Conservation (phyloP, 2,797 vertebrate genomes). For the Cryptoblepharus egeriae region DNA sequence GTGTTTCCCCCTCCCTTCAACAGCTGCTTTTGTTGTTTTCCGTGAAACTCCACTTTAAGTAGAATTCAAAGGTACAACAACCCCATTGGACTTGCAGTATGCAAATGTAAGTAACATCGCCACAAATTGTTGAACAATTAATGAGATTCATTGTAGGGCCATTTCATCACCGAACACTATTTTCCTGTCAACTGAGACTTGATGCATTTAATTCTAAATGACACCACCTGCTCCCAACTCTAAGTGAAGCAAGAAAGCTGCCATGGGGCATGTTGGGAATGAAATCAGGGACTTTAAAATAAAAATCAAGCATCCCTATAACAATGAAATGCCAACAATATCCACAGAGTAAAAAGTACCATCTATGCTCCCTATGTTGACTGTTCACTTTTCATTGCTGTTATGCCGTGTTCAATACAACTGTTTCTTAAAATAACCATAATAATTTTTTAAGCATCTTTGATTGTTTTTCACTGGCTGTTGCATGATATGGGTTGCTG, state of each 20-base stretch:
- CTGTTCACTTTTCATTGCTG: conserved; percentile 35
- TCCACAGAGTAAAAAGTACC: conserved; percentile 58
- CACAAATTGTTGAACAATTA: conserved; percentile 69
- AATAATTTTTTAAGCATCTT: background rate
- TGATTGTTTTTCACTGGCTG: conserved; percentile 34
- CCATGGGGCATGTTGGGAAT: conserved; percentile 73
- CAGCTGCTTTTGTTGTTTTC: conserved; percentile 23
- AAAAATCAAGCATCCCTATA: conserved; percentile 61
- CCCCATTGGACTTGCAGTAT: conserved; percentile 45
- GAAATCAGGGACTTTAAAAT: conserved; percentile 66
- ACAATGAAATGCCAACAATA: conserved; percentile 52
- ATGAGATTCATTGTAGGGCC: conserved; percentile 63
- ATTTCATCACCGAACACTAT: conserved; percentile 63
- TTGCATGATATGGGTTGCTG: background rate
- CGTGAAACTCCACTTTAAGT: conserved; percentile 23
- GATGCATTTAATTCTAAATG: conserved; percentile 75
- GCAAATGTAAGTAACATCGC: conserved; percentile 70
- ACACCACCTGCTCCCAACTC: conserved; percentile 77
- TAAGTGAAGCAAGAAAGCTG: conserved; percentile 72
- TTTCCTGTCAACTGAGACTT: conserved; percentile 72
- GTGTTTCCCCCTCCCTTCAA: background rate
- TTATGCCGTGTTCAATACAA: conserved; percentile 5
- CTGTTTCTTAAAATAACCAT: background rate
- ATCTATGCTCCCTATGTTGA: conserved; percentile 32
- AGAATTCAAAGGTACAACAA: conserved; percentile 21